Base-by-base conservation (phyloP, 2,113 vertebrate genomes). In the Pelecanoides urinatrix region DNA sequence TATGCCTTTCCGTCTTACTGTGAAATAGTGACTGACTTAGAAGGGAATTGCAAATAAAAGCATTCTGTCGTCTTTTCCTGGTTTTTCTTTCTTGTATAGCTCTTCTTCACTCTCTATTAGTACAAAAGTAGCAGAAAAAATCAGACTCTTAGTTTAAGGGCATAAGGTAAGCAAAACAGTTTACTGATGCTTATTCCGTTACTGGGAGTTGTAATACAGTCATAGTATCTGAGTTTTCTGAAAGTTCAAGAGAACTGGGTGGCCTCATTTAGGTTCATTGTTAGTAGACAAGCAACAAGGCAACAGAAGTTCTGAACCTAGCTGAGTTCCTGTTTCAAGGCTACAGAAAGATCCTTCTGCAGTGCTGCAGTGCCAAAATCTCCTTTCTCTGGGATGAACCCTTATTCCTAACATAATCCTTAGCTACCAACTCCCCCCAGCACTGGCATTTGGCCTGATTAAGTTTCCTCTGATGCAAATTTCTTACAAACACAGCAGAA, bases 401-500 rank as follows among this genome's bases (percentile, higher is more conserved):
- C 59, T 61, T 77, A 68, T 50, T 88, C 36, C 75, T 83, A 68
- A 84, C 1, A 4, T 40, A 92, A 71, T 71, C 78, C 32, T 95
- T 71, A 87, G 66, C 73, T 79, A 89, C 62, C 42, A 77, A 0
- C 53, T 76, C 16, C n/a, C 21, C 34, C 49, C 73, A 85, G 62
- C 32, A 32, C 62, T 86, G 53, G 77, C 34, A 90, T 83, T 88
- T 86, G 72, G 81, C 91, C 73, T 92, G 94, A 94, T 92, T 91
- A 92, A 78, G 73, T 87, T 95, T 95, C 53, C 71, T 89, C 66
- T 92, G 74, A 95, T 82, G 74, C 58, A 94, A 61, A 77, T 85
- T 95, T 96, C 71, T 91, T 82, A 89, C 78, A 75, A 79, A 91
- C 36, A 44, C 53, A 76, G 92, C 86, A 88, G 75, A 88, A 36